phyloP scores from a whole-genome alignment of 92 coral and sea anemone genomes.

The Montipora capitata region DNA sequence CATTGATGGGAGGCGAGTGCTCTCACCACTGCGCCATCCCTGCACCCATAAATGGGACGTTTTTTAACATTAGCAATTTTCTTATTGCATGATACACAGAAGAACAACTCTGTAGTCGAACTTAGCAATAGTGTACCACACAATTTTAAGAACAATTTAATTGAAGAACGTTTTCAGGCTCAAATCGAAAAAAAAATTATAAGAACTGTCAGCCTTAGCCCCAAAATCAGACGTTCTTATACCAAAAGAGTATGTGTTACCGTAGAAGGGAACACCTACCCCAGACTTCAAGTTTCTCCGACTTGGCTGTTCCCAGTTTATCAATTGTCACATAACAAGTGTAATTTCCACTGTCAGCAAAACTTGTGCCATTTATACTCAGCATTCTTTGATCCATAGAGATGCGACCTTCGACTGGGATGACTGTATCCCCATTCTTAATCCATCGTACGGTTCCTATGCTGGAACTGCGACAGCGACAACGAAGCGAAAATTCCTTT shows the following conservation, averaged over 20 bases:
- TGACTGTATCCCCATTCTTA: conserved; percentile 69
- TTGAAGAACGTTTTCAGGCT: no score
- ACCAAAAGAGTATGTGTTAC: no score
- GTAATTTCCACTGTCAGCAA: conserved; percentile 82
- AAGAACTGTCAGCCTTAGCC: no score
- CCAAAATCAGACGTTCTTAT: no score
- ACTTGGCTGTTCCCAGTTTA: conserved; percentile 15
- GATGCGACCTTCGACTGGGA: conserved; percentile 35
- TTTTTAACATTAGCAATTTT: no score
- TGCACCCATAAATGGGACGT: no score
- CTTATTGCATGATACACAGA: no score
- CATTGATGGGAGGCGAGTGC: no score
- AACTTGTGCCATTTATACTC: conserved; percentile 52
- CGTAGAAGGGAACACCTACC: neutral
- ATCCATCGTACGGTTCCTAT: conserved; percentile 76
- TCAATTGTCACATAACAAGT: conserved; percentile 72
- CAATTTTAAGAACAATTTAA: no score
- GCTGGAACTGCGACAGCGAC: conserved; percentile 61
- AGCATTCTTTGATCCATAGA: conserved; percentile 59
- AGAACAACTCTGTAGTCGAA: no score
- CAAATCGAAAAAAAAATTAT: no score
- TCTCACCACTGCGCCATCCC: no score
- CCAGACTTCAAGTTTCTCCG: conserved; percentile 26
- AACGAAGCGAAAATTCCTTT: conserved; percentile 27
- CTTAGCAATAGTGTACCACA: neutral